These are phyloP conservation scores for Polyploca ridens DNA, from an alignment of 2,888 invertebrate species.

Conservation along the genomic window DNA sequence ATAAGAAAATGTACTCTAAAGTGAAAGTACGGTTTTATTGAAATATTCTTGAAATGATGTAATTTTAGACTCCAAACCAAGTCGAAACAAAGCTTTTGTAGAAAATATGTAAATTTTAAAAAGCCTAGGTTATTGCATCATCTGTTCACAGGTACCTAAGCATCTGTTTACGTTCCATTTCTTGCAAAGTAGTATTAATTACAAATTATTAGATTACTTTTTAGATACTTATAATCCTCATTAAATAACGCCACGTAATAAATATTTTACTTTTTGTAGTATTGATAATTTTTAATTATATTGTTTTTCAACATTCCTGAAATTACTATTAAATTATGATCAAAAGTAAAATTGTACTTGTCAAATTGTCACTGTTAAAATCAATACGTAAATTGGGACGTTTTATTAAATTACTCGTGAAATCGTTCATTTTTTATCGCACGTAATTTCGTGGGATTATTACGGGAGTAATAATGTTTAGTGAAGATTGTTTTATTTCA, in stretches of 20 bases:
- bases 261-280: neutral
- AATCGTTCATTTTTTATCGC: conserved; percentile 69
- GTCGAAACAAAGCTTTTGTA: too few relatives aligned
- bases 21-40: neutral
- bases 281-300: too few relatives aligned
- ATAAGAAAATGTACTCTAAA: too few relatives aligned
- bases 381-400: conserved; percentile 48
- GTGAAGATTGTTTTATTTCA: conserved; percentile 71
- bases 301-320: neutral
- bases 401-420: conserved; percentile 50
- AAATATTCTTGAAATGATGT: neutral
- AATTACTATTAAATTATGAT: neutral
- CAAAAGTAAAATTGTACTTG: neutral
- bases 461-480: conserved; percentile 81
- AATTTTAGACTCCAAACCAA: too few relatives aligned
- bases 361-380: neutral
- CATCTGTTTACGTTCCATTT: conserved; percentile 14
- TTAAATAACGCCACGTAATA: neutral
- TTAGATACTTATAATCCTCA: too few relatives aligned
- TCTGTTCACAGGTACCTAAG: too few relatives aligned
- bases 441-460: conserved; percentile 77
- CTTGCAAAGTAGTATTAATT: neutral
- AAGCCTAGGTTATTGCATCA: too few relatives aligned
- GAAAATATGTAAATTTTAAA: too few relatives aligned
- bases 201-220: neutral